Evolutionary conservation across 2,797 vertebrate species (phyloP), one percentile per base, ranked within the genome.

Genomic region (Linurgus olivaceus): DNA sequence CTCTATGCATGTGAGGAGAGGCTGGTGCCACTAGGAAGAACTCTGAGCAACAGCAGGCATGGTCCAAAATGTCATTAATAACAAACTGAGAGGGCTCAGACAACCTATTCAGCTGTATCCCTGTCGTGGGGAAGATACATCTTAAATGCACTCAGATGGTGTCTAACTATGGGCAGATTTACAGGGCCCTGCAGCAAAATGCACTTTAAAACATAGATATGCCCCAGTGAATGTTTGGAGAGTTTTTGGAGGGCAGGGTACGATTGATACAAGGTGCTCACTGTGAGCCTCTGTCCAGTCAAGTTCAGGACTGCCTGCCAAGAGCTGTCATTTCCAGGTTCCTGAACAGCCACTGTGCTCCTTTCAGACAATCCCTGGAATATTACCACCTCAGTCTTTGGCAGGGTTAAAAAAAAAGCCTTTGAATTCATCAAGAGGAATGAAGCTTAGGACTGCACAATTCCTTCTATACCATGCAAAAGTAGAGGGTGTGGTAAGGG

Each of bases 401-500:
- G 20, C n/a, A 74, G 47, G 24, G 44, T 54, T 80, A 52, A 50
- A 33, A 31, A 31, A 35, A 44, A 51, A 5, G 14, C 7, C 44
- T 86, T 83, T 75, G 37, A 77, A 94, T 83, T 92, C 37, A 80
- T 74, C 18, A 3, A 63, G 83, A 93, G 57, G 47, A 91, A 87
- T 9, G 52, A 79, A 52, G 88, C 33, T 84, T 74, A 80, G 66
- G 77, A 73, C 72, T 91, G 81, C 28, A 68, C 4, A 37, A 76
- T 92, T 93, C 86, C 75, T 93, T 96, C 90, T 95, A 37, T 35
- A 75, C 92, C 87, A 68, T 74, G 13, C 25, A 79, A 88, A 96
- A 96, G 84, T 31, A 78, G 79, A 95, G 93, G 97, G 96, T 95
- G 97, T 92, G 96, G 96, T 82, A 67, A 66, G 63, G 55, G 33